Evolutionary conservation across 2,888 invertebrate species (phyloP).

Genomic region (Tinea trinotella): DNA sequence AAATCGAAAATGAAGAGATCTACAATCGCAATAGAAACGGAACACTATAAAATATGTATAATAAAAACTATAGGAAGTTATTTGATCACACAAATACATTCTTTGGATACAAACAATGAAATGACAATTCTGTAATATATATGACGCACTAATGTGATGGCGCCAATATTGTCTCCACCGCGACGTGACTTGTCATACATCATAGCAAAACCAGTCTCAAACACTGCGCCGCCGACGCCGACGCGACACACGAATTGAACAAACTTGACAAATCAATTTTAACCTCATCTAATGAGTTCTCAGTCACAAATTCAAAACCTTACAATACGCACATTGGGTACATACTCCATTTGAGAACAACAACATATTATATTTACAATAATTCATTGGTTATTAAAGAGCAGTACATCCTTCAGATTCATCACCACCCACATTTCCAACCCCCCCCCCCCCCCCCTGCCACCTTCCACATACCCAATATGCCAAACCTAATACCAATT

Average conservation of each 20-base stretch:
- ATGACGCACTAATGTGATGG: conserved; percentile 3
- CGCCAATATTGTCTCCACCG: neutral
- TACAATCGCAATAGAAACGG: conserved; percentile 26
- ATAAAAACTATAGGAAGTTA: conserved; percentile 66
- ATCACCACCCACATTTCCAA: too few species aligned
- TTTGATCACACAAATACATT: conserved; percentile 62
- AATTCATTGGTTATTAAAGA: too few species aligned
- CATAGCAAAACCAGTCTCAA: conserved; percentile 19
- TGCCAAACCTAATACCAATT: conserved; percentile 56
- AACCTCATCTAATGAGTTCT: conserved; percentile 65
- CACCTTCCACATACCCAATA: conserved; percentile 67
- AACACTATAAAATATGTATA: conserved; percentile 45
- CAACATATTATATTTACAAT: too few species aligned
- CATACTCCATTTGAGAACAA: too few species aligned
- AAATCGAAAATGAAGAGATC: conserved; percentile 53
- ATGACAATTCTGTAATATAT: conserved; percentile 19
- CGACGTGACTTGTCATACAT: conserved; percentile 18
- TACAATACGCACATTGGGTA: conserved; percentile 45
- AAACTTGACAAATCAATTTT: conserved; percentile 35
- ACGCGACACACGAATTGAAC: conserved; percentile 22
- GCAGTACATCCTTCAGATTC: too few species aligned
- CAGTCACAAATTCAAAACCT: conserved; percentile 50
- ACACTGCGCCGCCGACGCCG: conserved; percentile 20
- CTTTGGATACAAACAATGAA: conserved; percentile 66
- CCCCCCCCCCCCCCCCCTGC: conserved; percentile 29